Conservation (phyloP, 2,797 vertebrate genomes). For the Podarcis siculus region DNA sequence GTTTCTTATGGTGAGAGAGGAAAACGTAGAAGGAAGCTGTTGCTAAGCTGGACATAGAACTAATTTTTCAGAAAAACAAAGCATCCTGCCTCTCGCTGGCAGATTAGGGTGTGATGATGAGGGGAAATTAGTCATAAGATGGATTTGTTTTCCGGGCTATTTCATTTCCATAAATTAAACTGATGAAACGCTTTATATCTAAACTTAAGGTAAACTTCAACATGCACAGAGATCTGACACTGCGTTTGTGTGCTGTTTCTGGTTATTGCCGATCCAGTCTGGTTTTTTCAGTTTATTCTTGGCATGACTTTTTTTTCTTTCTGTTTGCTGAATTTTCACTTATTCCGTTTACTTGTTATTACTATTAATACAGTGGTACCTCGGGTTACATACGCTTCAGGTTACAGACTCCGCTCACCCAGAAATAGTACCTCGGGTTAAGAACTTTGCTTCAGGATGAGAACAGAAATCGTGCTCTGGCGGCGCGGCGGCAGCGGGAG, state of each 20-base stretch:
- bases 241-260: background rate
- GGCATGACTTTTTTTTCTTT: too few relatives aligned
- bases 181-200: background rate
- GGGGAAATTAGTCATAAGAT: constrained; percentile 71
- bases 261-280: background rate
- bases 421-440: too few relatives aligned
- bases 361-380: too few relatives aligned
- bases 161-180: constrained; percentile 73
- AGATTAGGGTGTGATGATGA: constrained; percentile 49
- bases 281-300: too few relatives aligned
- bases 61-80: constrained; percentile 74
- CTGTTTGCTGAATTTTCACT: background rate
- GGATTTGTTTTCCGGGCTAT: constrained; percentile 68
- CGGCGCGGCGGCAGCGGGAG: too few relatives aligned
- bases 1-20: background rate
- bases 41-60: constrained; percentile 63
- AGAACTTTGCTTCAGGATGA: too few relatives aligned
- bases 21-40: constrained; percentile 48
- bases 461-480: too few relatives aligned
- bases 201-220: constrained; percentile 57
- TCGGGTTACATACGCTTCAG: too few relatives aligned
- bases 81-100: constrained; percentile 60
- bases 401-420: too few relatives aligned
- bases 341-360: background rate
- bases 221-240: background rate